phyloP scores from a whole-genome alignment of 1,140 invertebrate species.

The Pemphigus obesinymphae region DNA sequence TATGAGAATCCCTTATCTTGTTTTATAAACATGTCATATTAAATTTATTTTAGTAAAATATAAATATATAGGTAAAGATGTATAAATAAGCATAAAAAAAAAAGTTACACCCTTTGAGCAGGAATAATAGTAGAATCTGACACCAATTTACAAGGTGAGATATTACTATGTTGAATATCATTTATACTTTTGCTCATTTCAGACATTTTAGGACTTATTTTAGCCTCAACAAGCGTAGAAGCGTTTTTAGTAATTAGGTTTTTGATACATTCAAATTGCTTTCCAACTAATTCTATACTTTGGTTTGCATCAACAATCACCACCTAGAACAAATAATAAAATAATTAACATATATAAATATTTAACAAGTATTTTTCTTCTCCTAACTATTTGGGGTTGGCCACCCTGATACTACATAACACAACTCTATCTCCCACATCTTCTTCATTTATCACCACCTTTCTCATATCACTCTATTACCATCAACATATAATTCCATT shows the following conservation, averaged over 20 bases:
- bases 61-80: not conserved
- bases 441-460: too few species aligned
- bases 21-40: not conserved
- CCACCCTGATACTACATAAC: too few species aligned
- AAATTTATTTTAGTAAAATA: not conserved
- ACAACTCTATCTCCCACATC: too few species aligned
- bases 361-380: not conserved
- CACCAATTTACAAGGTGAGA: slow-evolving; percentile 20
- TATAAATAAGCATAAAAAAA: not conserved
- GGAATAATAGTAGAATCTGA: not conserved
- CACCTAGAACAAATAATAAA: slow-evolving; percentile 46
- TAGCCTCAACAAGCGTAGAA: not conserved
- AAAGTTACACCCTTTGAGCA: not conserved
- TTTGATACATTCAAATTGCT: slow-evolving; percentile 53
- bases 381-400: too few species aligned
- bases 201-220: not conserved
- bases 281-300: slow-evolving; percentile 51
- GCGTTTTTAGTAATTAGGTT: slow-evolving; percentile 34
- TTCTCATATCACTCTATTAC: too few species aligned
- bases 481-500: too few species aligned
- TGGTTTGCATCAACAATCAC: slow-evolving; percentile 54
- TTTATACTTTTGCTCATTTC: not conserved
- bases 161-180: slow-evolving; percentile 9
- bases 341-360: not conserved
- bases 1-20: not conserved